Conservation (phyloP, 2,888 invertebrate species). For the Dicranocentrus wangi region DNA sequence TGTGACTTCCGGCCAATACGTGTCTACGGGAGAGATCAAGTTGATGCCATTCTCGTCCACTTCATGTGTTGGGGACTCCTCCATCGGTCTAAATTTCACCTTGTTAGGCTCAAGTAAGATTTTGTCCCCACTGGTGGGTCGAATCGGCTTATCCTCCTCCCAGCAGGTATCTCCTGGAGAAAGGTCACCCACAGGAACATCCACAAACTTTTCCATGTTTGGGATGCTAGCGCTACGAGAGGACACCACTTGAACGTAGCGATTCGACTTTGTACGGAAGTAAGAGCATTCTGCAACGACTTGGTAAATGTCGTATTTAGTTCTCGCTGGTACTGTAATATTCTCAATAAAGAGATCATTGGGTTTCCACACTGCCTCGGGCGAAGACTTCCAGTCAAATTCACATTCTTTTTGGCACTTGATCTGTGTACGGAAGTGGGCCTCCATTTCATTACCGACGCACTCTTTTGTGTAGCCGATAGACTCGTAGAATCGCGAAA, state of each 20-base stretch:
- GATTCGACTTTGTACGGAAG: background rate
- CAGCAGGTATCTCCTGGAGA: constrained; percentile 1
- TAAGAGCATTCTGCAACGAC: constrained; percentile 2
- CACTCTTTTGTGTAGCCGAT: constrained; percentile 12
- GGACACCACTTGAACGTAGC: constrained; percentile 1
- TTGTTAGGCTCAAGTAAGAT: background rate
- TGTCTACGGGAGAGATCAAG: constrained; percentile 10
- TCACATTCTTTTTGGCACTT: background rate
- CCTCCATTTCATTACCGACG: background rate
- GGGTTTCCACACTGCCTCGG: background rate
- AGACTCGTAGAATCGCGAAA: background rate
- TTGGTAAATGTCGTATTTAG: constrained; percentile 20
- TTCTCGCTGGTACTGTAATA: background rate
- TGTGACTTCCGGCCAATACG: constrained; percentile 9
- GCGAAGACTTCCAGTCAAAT: constrained; percentile 7
- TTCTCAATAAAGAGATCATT: background rate
- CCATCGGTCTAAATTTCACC: background rate
- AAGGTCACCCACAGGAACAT: background rate
- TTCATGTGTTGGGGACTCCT: constrained; percentile 8
- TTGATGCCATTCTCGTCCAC: background rate
- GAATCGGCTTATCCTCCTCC: constrained; percentile 14
- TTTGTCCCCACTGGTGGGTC: background rate
- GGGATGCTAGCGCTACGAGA: background rate
- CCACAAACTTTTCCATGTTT: background rate
- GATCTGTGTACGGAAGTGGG: background rate